Evolutionary conservation across 2,888 invertebrate genomes (phyloP).

Genomic region (Celastrina argiolus): DNA sequence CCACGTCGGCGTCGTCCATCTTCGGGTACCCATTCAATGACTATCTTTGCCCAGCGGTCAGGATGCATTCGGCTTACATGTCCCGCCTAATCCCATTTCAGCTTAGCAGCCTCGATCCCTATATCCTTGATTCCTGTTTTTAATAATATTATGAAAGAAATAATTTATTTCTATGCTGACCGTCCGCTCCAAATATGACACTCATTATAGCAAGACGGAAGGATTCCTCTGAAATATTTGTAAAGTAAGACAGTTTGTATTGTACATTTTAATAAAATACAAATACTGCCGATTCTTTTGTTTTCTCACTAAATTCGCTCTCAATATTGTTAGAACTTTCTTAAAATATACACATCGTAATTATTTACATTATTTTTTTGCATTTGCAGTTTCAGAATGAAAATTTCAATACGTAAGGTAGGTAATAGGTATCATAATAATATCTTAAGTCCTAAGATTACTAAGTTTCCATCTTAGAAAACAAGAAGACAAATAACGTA

Average conservation of each 20-base stretch:
- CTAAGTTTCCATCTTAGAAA: no score
- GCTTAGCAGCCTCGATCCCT: not conserved
- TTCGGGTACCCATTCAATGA: no score
- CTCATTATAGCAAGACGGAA: constrained; percentile 69
- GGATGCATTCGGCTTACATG: no score
- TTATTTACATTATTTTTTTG: no score
- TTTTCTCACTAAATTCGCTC: constrained; percentile 16
- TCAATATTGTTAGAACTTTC: constrained; percentile 18
- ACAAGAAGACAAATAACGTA: not conserved
- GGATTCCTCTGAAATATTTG: constrained; percentile 76
- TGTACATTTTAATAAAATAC: constrained; percentile 44
- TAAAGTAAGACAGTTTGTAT: constrained; percentile 61
- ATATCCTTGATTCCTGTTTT: no score
- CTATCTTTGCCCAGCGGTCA: no score
- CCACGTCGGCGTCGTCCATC: no score
- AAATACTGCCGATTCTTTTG: constrained; percentile 32
- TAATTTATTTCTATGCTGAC: constrained; percentile 41
- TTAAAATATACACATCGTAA: constrained; percentile 17
- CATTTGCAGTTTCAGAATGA: no score
- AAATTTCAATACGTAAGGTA: no score
- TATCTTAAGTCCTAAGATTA: no score
- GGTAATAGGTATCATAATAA: not conserved
- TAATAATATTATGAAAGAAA: constrained; percentile 12
- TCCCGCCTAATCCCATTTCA: no score
- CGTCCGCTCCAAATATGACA: constrained; percentile 64